phyloP scores from a whole-genome alignment of 2,113 vertebrate species.

The Tringa solitaria region DNA sequence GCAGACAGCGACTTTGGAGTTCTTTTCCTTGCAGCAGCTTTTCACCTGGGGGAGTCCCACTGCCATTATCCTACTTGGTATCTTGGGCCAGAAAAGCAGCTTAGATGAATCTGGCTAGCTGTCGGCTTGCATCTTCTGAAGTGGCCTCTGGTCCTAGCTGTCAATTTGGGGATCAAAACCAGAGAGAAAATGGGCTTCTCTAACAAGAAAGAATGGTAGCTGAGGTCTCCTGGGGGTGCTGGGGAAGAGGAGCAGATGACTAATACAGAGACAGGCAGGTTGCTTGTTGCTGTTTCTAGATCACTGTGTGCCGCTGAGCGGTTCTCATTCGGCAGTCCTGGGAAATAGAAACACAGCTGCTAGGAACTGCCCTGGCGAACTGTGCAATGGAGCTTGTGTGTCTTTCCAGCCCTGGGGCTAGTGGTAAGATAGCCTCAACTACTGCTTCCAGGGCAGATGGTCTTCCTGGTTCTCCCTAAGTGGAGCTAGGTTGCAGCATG shows the following conservation, averaged over 20 bases:
- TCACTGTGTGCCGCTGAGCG: background rate
- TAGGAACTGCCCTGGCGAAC: background rate
- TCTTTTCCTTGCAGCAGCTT: background rate
- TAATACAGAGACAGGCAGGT: background rate
- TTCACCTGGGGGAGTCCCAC: background rate
- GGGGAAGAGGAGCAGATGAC: background rate
- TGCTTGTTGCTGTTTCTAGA: background rate
- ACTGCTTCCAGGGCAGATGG: background rate
- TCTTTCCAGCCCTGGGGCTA: background rate
- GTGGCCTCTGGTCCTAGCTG: background rate
- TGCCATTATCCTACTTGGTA: background rate
- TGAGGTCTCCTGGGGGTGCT: background rate
- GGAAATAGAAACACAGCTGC: background rate
- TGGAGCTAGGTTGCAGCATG: background rate
- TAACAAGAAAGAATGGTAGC: background rate
- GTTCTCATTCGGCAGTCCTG: background rate
- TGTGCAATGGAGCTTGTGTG: background rate
- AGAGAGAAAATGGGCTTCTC: background rate
- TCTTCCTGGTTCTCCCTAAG: background rate
- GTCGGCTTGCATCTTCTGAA: background rate
- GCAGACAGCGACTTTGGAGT: background rate
- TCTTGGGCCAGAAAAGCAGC: background rate
- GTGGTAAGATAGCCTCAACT: background rate
- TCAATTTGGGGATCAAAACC: background rate
- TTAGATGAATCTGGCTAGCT: background rate